Percentiles rank a stretch among this genome's conserved stretches.
Conservation (phyloP, 2,797 vertebrate species). For the Enteromius treurensis region DNA sequence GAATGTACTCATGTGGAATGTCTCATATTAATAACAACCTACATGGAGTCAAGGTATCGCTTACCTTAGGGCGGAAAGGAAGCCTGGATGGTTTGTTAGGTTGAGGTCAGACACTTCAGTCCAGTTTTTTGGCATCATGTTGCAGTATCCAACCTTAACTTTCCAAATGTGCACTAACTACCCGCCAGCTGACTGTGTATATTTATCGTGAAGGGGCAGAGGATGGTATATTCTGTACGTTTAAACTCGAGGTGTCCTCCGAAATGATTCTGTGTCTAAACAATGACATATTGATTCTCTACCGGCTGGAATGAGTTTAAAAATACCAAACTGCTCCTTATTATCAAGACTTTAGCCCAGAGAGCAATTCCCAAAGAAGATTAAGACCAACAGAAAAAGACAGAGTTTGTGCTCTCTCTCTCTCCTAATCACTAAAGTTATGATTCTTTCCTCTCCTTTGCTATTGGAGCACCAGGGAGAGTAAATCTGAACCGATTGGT, state of each 20-base stretch:
- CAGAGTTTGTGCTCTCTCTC: conserved; percentile 62
- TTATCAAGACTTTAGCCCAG: not conserved
- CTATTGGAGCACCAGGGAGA: conserved; percentile 77
- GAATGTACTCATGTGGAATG: conserved; percentile 51
- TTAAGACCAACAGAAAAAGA: conserved; percentile 40
- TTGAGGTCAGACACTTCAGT: conserved; percentile 28
- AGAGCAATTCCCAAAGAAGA: conserved; percentile 33
- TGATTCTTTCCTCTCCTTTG: conserved; percentile 68
- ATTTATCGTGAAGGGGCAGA: conserved; percentile 34
- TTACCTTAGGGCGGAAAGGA: conserved; percentile 25
- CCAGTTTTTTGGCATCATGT: conserved; percentile 32
- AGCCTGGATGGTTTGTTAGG: conserved; percentile 44
- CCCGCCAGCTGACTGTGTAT: conserved; percentile 14
- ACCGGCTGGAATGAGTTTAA: conserved; percentile 14
- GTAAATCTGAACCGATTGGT: conserved; percentile 79
- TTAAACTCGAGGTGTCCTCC: conserved; percentile 34
- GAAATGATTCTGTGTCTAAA: not conserved
- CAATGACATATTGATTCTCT: not conserved
- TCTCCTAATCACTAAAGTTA: conserved; percentile 54
- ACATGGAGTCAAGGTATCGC: conserved; percentile 16
- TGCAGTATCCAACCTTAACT: conserved; percentile 38
- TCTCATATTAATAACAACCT: conserved; percentile 34
- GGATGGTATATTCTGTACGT: conserved; percentile 32
- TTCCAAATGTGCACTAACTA: conserved; percentile 39
- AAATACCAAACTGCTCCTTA: conserved; percentile 37